Evolutionary conservation across 2,113 vertebrate species (phyloP), one percentile per base, ranked within the genome.

Genomic region (Odontophorus gujanensis): DNA sequence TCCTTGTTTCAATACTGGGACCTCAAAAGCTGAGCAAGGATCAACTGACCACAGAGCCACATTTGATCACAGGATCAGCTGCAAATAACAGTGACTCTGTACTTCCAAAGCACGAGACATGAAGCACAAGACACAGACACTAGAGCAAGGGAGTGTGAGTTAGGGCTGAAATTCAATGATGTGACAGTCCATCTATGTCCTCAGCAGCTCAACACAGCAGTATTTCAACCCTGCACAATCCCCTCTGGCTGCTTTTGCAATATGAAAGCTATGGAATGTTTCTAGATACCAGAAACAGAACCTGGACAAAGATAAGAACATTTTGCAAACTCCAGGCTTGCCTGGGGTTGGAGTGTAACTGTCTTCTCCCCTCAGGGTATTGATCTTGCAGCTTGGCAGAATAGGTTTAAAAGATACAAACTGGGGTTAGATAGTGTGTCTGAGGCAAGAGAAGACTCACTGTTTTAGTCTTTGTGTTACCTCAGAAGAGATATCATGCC

Each of bases 401-500:
- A 30, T 59, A 45, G 9, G 19, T 8, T 7, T 6, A 7, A 8
- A 26, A 21, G 68, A 25, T 5, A n/a, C 11, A 48, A 67, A 14
- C 1, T 0, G 1, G 43, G 25, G 19, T 47, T 40, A 59, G 4
- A 4, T 19, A 22, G 28, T 2, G 1, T 6, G 25, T 69, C 63
- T 80, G 53, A 47, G 32, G 71, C 15, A 45, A 53, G 18, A 67
- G 74, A 74, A 8, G 19, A 22, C 62, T 79, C 43, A 2, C n/a
- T n/a, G 24, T 7, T 73, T 82, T 18, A n/a, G 40, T 82, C 58
- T 32, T 5, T 36, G 42, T 13, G 28, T 71, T 61, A 36, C 26
- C 36, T 47, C 67, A 24, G 30, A 34, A 59, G 38, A 58, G 74
- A 59, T 22, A 62, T 73, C 6, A 7, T 11, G 24, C 7, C 69